Evolutionary conservation across 2,888 invertebrate species (phyloP).

Genomic region (Platycnemis pennipes): DNA sequence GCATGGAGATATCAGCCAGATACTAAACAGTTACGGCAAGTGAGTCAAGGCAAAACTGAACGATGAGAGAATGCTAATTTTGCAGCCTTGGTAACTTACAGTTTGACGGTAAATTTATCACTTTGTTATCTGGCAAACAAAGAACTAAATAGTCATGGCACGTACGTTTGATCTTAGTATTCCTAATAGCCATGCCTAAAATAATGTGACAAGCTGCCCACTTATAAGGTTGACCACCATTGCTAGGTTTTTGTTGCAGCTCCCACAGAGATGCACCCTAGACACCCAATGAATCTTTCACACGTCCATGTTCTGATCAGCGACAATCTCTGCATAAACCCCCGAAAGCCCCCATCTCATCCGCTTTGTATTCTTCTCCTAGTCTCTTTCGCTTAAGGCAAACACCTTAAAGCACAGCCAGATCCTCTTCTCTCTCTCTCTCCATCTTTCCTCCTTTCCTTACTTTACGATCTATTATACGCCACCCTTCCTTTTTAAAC

Average conservation of each 20-base stretch:
- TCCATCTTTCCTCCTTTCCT: background rate
- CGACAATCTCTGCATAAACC: background rate
- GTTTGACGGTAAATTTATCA: background rate
- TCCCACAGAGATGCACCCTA: background rate
- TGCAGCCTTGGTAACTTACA: background rate
- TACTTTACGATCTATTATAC: background rate
- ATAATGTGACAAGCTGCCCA: background rate
- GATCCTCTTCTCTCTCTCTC: background rate
- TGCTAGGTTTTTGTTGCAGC: background rate
- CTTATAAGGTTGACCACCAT: background rate
- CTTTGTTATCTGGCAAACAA: background rate
- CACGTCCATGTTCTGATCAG: background rate
- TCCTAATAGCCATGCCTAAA: background rate
- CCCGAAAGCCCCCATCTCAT: background rate
- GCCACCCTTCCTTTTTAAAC: background rate
- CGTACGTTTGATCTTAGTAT: no score
- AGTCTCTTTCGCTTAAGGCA: background rate
- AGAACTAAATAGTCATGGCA: background rate
- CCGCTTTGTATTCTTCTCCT: background rate
- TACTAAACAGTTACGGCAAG: no score
- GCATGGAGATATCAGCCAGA: no score
- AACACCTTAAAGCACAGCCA: background rate
- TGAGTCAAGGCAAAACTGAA: background rate
- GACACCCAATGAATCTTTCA: background rate
- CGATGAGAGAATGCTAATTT: background rate